Evolutionary conservation across 2,797 vertebrate species (phyloP), one percentile per base, ranked within the genome.

Genomic region (Sebastes umbrosus): DNA sequence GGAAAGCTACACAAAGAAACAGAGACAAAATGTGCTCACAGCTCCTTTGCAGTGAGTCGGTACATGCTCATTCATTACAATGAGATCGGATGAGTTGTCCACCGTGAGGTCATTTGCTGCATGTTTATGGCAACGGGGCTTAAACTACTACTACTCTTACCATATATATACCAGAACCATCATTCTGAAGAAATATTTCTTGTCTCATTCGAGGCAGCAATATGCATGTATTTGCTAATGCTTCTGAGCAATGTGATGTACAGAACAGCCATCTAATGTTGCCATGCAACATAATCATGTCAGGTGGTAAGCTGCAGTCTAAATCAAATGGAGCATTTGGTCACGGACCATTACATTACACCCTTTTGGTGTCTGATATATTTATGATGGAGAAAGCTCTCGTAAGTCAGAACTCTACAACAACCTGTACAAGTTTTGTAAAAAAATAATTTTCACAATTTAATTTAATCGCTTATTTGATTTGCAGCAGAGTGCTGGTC

Each of bases 1-100:
- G 39, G n/a, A 58, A 62, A 62, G 27, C 50, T 68, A 22, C 68
- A 70, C 27, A 67, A 20, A 54, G 55, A 58, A 54, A 68, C n/a
- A 25, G 72, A 72, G 29, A 72, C 63, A 69, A 68, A 79, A 73
- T 73, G 69, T 54, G 59, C 50, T 29, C 54, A 32, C 29, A 50
- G 43, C 32, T 86, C 50, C 70, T 74, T 34, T 34, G 39, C 63
- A 79, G 12, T 29, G n/a, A 59, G 22, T 32, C 11, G 0, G 16
- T 29, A 12, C 29, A 5, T n/a, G 50, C 39, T 3, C 6, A 2
- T 66, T 57, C 32, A 52, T 46, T 68, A 70, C 60, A 57, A 14
- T 50, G n/a, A 13, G 52, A 74, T n/a, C 4, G 1, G 54, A 54
- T n/a, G 16, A 52, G 66, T 68, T 63, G 64, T 80, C 59, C 69